These are phyloP conservation scores for Drosophila obscura DNA, from an alignment of 1,140 invertebrate genomes.

Conservation along the genomic window DNA sequence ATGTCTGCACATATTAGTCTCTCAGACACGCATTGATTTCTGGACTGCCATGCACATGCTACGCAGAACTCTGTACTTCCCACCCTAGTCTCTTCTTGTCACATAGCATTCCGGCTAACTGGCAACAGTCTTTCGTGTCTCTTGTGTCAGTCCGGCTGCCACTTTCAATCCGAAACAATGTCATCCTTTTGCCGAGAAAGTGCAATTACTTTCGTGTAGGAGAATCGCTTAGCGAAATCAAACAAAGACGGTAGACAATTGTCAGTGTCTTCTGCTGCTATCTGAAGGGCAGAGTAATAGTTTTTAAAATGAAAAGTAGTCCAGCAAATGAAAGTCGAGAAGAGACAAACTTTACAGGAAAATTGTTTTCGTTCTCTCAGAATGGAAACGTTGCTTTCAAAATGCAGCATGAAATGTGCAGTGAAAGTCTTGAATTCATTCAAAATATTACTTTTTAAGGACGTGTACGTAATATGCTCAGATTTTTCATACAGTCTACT, in stretches of 20 bases:
- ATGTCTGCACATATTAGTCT: slow-evolving; percentile 69
- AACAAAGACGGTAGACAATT: slow-evolving; percentile 1
- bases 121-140: slow-evolving; percentile 7
- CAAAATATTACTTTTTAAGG: no score
- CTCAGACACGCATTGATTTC: slow-evolving; percentile 51
- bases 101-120: not conserved
- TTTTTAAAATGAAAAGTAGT: slow-evolving; percentile 17
- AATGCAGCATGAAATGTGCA: not conserved
- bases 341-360: not conserved
- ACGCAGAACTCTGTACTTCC: not conserved
- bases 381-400: not conserved
- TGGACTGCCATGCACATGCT: not conserved
- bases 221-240: slow-evolving; percentile 44
- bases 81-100: not conserved
- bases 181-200: slow-evolving; percentile 26
- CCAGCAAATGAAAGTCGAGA: not conserved
- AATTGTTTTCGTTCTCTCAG: not conserved
- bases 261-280: no score
- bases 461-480: no score
- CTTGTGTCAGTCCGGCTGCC: slow-evolving; percentile 38
- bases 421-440: no score
- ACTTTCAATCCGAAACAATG: slow-evolving; percentile 60
- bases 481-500: no score
- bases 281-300: slow-evolving; percentile 16
- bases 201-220: slow-evolving; percentile 62